Percentiles rank a stretch among this genome's conserved stretches.
Evolutionary conservation across 2,113 vertebrate species (phyloP).

Genomic region (Machaerirhynchus nigripectus): DNA sequence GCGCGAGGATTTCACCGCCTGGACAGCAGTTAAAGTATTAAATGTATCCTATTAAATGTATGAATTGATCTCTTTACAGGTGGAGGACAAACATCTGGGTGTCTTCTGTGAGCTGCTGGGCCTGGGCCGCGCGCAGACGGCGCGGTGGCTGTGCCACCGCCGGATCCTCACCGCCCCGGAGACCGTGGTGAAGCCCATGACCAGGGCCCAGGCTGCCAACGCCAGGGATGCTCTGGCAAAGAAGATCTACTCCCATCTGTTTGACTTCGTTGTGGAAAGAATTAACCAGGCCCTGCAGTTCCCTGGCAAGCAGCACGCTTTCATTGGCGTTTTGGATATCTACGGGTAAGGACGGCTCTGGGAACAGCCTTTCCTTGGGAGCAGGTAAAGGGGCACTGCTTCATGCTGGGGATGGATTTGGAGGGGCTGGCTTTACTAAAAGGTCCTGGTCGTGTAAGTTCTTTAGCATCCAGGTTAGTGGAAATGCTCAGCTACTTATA

Average conservation of each 20-base stretch:
- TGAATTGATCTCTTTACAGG: no score
- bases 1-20: not conserved
- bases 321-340: constrained; percentile 97
- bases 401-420: not conserved
- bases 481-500: not conserved
- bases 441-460: not conserved
- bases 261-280: constrained; percentile 86
- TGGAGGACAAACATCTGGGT: constrained; percentile 79
- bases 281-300: constrained; percentile 88
- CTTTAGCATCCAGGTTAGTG: not conserved
- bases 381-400: not conserved
- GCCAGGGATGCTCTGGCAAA: constrained; percentile 92
- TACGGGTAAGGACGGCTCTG: constrained; percentile 84
- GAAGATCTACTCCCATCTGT: constrained; percentile 92
- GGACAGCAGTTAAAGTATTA: not conserved
- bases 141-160: constrained; percentile 86
- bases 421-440: not conserved
- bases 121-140: constrained; percentile 66
- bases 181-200: constrained; percentile 88
- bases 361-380: not conserved
- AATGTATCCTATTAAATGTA: no score
- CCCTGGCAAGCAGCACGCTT: constrained; percentile 87
- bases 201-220: constrained; percentile 79
- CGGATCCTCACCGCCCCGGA: constrained; percentile 85
- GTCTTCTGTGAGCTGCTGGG: constrained; percentile 87